Evolutionary conservation across 1,140 invertebrate genomes (phyloP), one percentile per base, ranked within the genome.

Genomic region (Pomacea maculata): DNA sequence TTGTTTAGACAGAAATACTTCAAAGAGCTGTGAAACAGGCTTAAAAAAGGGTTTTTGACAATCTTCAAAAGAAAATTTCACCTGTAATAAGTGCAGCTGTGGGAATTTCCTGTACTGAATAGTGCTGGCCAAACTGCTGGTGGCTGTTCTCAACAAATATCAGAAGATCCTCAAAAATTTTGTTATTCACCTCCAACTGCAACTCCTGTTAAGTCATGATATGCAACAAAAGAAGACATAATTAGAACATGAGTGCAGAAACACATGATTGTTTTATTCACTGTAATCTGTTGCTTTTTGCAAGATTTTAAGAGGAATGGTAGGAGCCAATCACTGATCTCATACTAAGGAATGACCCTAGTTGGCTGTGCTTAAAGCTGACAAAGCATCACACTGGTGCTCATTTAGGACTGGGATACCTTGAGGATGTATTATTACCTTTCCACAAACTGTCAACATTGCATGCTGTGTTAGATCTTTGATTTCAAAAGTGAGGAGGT

Each of bases 31-130:
- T 61, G 57, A 61, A 61, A 17, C 11, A 14, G 57, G 11, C 57
- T 61, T 61, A 11, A 6, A 61, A 61, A 61, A 61, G 15, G 9
- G 9, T 61, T 45, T 45, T 45, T 6, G 6, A 45, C 2, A 45
- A 45, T 45, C 34, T 6, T 45, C 9, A 17, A 14, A 17, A 1
- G 57, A 61, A 34, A 54, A 34, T 21, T 0, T 61, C 64, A 89
- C 89, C 90, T 82, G 90, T 91, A 5, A 91, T 85, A 3, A 91
- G 81, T 5, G 88, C 89, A 70, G 88, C 90, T 65, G 90, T 87
- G 14, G 89, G 89, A 65, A 91, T 88, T 77, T 89, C 89, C 45
- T 78, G 72, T 25, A 85, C 65, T 55, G 80, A 10, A 65, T 52
- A 34, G 15, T 75, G 14, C 80, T 29, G 67, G 55, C 61, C 57